Evolutionary conservation across 2,113 vertebrate genomes (phyloP), one percentile per base, ranked within the genome.

Genomic region (Varanus komodoensis): DNA sequence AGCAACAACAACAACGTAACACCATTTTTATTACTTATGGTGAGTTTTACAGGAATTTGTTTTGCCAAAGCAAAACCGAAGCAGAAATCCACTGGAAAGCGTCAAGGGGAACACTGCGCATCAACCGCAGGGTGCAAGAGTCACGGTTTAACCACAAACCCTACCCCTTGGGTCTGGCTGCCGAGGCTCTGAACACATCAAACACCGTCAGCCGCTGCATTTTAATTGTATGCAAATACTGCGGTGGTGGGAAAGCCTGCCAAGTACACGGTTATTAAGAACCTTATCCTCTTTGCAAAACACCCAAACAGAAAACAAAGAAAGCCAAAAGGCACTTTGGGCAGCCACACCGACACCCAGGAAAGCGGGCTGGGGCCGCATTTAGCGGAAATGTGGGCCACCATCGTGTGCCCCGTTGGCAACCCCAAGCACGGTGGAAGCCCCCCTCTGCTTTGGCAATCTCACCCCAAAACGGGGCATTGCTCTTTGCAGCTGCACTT

Each of bases 281-380:
- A 14, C 27, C 14, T 82, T 29, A 84, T 77, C 73, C 57, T 25
- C 57, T 84, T 52, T 78, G 38, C 57, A 68, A 89, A 88, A 50
- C 57, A 67, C 54, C 57, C 80, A 64, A 83, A 89, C 25, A 82
- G 68, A 44, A 82, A 88, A 88, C 50, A 74, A 21, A 77, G 5
- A 1, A 19, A 38, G 21, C 8, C 21, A 69, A 29, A 50, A 25
- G 2, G 7, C 7, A 29, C n/a, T 71, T 38, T 38, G 67, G 29
- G 4, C 6, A 82, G 50, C 17, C 23, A 6, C 4, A 15, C 4
- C 44, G 4, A 12, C 25, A 54, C 48, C 5, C 48, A 52, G 11
- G 52, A 34, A 32, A 32, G 14, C 3, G 29, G 0, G 3, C 6
- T 2, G 8, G 14, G 6, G 8, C 19, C 38, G n/a, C n/a, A 44